Conservation (phyloP, 35 echinoderm and acorn worm species). For the Ophioderma brevispina region DNA sequence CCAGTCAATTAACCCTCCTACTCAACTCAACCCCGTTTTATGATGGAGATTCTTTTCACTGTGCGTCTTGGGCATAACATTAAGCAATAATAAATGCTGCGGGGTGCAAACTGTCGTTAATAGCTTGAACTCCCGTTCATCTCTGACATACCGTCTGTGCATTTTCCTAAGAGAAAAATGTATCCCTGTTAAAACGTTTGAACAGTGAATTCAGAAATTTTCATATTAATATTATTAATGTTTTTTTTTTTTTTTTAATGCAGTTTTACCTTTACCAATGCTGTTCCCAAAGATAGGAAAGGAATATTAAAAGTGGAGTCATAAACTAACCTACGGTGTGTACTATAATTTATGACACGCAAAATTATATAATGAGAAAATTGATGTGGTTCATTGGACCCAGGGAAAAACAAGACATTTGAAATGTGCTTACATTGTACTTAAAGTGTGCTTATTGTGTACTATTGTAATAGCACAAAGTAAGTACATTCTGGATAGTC, state of each 20-base stretch:
- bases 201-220: not conserved
- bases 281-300: not conserved
- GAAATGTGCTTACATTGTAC: too few relatives aligned
- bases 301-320: not conserved
- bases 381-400: conserved; percentile 2
- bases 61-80: too few relatives aligned
- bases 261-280: conserved; percentile 1
- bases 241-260: not conserved
- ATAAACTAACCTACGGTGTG: not conserved
- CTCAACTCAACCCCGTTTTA: too few relatives aligned
- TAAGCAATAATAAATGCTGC: not conserved
- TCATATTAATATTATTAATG: not conserved
- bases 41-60: too few relatives aligned
- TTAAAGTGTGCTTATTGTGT: too few relatives aligned
- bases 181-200: not conserved
- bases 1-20: too few relatives aligned
- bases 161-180: not conserved
- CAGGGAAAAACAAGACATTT: not conserved
- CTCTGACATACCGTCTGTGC: not conserved
- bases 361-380: conserved; percentile 8
- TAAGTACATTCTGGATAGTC: too few relatives aligned
- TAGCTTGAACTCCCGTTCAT: not conserved
- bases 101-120: not conserved
- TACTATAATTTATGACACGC: not conserved
- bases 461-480: too few relatives aligned